Evolutionary conservation across 2,113 vertebrate genomes (phyloP).

Genomic region (Coptodon bakossiorum): DNA sequence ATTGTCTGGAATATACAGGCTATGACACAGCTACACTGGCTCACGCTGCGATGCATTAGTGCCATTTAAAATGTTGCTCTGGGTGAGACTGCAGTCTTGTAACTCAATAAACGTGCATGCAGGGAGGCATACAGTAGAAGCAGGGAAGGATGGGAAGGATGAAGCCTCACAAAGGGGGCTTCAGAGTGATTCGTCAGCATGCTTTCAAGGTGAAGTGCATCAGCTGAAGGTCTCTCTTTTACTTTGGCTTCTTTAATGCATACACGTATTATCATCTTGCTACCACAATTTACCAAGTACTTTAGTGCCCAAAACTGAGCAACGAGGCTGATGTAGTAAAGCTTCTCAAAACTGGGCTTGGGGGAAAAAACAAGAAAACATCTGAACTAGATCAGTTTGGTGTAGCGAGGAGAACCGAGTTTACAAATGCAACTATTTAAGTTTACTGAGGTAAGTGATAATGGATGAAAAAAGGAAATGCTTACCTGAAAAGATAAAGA

Average conservation of each 20-base stretch:
- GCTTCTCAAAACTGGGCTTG: neutral
- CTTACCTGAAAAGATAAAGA: neutral
- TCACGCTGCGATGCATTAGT: constrained; percentile 32
- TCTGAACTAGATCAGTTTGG: neutral
- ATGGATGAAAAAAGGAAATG: neutral
- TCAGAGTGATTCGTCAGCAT: constrained; percentile 8
- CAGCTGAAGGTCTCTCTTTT: constrained; percentile 18
- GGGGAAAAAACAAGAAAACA: neutral
- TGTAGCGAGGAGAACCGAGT: neutral
- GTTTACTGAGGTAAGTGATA: neutral
- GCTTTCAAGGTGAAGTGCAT: constrained; percentile 44
- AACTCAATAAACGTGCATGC: constrained; percentile 36
- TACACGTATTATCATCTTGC: neutral
- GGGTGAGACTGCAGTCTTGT: constrained; percentile 17
- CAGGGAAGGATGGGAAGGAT: neutral
- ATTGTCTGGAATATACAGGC: constrained; percentile 29
- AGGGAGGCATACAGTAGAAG: neutral
- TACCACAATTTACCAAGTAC: neutral
- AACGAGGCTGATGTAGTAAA: neutral
- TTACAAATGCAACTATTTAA: neutral
- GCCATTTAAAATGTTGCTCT: constrained; percentile 15
- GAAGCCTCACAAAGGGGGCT: neutral
- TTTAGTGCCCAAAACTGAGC: neutral
- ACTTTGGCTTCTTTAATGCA: neutral
- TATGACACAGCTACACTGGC: neutral